A percentile compares a stretch with the other conserved stretches of the same genome.
These are phyloP conservation scores for Phalera bucephala DNA, from an alignment of 2,888 invertebrate genomes.

Conservation along the genomic window DNA sequence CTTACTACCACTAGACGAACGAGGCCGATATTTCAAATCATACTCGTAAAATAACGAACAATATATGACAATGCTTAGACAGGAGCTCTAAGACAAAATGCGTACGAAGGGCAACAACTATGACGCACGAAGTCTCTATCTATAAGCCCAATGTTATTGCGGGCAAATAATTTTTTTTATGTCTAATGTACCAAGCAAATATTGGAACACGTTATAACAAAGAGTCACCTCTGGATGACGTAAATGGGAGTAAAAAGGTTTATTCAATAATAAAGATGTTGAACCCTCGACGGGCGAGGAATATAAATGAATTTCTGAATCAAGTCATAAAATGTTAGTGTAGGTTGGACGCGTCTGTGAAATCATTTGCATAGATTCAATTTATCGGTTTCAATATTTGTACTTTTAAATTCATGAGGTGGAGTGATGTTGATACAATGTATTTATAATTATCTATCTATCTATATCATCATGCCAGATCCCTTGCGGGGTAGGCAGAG, in stretches of 20 bases:
- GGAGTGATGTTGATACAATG: neutral
- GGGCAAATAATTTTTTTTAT: slow-evolving; percentile 24
- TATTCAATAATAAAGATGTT: slow-evolving; percentile 23
- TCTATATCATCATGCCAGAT: too few species aligned
- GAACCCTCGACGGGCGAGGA: slow-evolving; percentile 15
- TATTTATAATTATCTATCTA: too few species aligned
- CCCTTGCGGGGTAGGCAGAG: too few species aligned
- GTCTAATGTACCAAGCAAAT: slow-evolving; percentile 19
- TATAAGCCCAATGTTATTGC: slow-evolving; percentile 11
- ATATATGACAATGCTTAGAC: too few species aligned
- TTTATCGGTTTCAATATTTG: too few species aligned
- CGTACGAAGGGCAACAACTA: slow-evolving; percentile 22
- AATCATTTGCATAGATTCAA: too few species aligned
- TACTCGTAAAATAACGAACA: too few species aligned
- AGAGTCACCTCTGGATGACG: slow-evolving; percentile 16
- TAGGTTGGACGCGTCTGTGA: slow-evolving; percentile 9
- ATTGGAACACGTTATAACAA: slow-evolving; percentile 17
- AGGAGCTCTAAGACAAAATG: too few species aligned
- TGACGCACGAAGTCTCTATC: slow-evolving; percentile 22
- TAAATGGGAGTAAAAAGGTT: slow-evolving; percentile 22
- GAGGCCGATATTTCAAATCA: too few species aligned
- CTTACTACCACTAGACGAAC: too few species aligned
- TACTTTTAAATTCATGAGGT: neutral
- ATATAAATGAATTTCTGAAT: slow-evolving; percentile 15
- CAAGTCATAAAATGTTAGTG: slow-evolving; percentile 12